Evolutionary conservation across 2,888 invertebrate species (phyloP), one percentile per base, ranked within the genome.

Genomic region (Idaea dimidiata): DNA sequence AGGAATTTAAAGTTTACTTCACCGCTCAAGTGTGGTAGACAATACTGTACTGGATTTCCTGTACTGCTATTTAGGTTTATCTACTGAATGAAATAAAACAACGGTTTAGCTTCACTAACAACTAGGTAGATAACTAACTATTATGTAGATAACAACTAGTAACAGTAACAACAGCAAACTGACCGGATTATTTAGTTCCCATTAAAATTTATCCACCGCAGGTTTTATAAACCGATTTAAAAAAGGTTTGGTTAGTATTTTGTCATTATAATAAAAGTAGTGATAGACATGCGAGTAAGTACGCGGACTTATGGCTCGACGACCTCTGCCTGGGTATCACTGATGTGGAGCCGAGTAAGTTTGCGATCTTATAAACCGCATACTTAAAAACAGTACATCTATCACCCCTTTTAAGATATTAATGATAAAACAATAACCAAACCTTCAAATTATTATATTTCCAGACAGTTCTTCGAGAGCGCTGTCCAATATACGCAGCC

Each of bases 401-500:
- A n/a, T n/a, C n/a, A n/a, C n/a, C n/a, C n/a, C n/a, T n/a, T n/a
- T n/a, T n/a, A n/a, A n/a, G n/a, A n/a, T n/a, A n/a, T n/a, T n/a
- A n/a, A n/a, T n/a, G n/a, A n/a, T n/a, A n/a, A n/a, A n/a, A n/a
- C n/a, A n/a, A n/a, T n/a, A n/a, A n/a, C n/a, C n/a, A n/a, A n/a
- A n/a, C n/a, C n/a, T n/a, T 57, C 66, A 61, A 63, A 65, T 64
- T 43, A 60, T 61, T 65, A 65, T 69, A 61, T 63, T 70, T 58
- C 63, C 61, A 91, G 91, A 80, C 73, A 14, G 89, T 89, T 0
- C 79, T 91, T 7, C 85, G 89, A 5, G 88, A 88, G 70, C 84
- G 91, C 55, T 78, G 85, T 6, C 91, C 91, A 0, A 65, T 91
- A 3, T 92, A 91, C 66, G 89, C 91, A 0, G 88, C 89, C 1